Percentiles rank a stretch among this genome's conserved stretches.
phyloP scores from a whole-genome alignment of 2,888 invertebrate genomes.

The Latrodectus hesperus region DNA sequence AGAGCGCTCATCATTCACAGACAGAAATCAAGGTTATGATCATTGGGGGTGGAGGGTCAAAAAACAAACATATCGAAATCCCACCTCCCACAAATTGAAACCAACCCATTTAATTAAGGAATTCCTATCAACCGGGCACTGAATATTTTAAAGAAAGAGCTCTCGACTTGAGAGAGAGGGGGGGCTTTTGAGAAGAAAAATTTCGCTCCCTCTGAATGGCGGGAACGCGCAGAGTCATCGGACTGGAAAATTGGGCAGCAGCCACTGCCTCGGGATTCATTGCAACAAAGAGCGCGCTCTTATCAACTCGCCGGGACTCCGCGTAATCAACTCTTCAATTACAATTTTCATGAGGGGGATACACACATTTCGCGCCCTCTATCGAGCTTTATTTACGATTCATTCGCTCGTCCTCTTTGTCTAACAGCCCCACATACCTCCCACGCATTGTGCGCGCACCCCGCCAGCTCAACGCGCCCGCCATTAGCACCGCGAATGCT shows the following conservation, averaged over 20 bases:
- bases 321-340: conserved; percentile 69
- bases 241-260: conserved; percentile 65
- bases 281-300: conserved; percentile 58
- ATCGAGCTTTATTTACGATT: conserved; percentile 68
- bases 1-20: not conserved
- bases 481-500: conserved; percentile 58
- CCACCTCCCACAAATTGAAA: not conserved
- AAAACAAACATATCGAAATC: not conserved
- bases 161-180: not conserved
- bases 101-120: conserved; percentile 12
- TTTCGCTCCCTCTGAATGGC: not conserved
- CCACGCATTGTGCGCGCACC: conserved; percentile 30
- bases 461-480: conserved; percentile 38
- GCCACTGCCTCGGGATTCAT: conserved; percentile 57
- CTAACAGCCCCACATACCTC: conserved; percentile 52
- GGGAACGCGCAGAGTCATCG: conserved; percentile 27
- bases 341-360: conserved; percentile 66
- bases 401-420: conserved; percentile 60
- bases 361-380: conserved; percentile 51
- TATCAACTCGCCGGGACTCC: conserved; percentile 43
- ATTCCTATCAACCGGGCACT: not conserved
- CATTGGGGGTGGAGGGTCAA: too few relatives aligned
- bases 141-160: conserved; percentile 2
- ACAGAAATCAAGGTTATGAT: not conserved
- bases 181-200: conserved; percentile 8